phyloP scores from a whole-genome alignment of 2,888 invertebrate species.

The Thecophora atra region DNA sequence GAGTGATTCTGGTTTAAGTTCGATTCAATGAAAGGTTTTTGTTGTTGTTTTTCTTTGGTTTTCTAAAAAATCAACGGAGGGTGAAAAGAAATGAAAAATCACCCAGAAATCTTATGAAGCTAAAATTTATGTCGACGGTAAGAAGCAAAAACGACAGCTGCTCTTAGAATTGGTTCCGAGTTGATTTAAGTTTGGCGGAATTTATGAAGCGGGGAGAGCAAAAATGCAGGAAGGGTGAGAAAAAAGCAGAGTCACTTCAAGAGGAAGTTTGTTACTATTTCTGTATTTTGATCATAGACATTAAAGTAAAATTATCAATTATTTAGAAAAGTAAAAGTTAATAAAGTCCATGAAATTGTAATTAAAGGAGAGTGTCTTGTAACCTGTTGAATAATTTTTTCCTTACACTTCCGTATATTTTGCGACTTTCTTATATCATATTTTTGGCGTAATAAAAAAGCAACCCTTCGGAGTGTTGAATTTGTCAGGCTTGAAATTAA shows the following conservation, averaged over 20 bases:
- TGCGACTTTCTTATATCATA: neutral
- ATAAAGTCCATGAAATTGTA: too few species aligned
- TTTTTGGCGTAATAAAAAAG: neutral
- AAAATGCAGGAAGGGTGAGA: neutral
- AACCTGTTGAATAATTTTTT: too few species aligned
- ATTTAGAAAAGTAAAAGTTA: too few species aligned
- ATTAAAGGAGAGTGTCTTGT: too few species aligned
- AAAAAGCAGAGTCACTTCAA: neutral
- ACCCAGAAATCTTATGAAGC: constrained; percentile 25
- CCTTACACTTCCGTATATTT: neutral
- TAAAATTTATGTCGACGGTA: neutral
- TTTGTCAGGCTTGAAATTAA: neutral
- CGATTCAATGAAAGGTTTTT: constrained; percentile 25
- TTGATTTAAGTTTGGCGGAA: neutral
- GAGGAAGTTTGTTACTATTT: constrained; percentile 14
- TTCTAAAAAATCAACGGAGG: constrained; percentile 42
- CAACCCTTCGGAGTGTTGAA: neutral
- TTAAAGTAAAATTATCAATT: neutral
- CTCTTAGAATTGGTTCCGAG: neutral
- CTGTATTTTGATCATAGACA: neutral
- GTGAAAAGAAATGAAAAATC: constrained; percentile 36
- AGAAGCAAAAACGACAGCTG: constrained; percentile 26
- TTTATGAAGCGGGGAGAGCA: neutral
- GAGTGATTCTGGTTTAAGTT: neutral
- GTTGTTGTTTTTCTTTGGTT: constrained; percentile 24